A percentile compares a stretch with the other conserved stretches of the same genome.
These are phyloP conservation scores for Anguilla japonica DNA, from an alignment of 2,113 vertebrate species.

Conservation along the genomic window DNA sequence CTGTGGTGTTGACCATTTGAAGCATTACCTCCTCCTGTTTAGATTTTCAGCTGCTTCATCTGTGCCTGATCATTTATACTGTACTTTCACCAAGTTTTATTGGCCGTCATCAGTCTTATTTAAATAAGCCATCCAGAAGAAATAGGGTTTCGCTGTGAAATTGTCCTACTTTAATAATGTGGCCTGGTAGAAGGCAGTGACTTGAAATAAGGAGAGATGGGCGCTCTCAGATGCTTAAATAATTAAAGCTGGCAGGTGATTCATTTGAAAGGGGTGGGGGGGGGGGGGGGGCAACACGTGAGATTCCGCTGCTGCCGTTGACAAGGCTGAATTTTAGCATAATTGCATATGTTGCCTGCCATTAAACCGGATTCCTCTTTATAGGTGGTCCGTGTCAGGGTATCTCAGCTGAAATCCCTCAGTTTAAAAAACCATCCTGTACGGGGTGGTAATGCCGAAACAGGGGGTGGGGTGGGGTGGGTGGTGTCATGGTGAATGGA, in stretches of 20 bases:
- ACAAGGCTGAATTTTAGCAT: conserved; percentile 33
- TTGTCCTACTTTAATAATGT: conserved; percentile 42
- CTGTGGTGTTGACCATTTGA: conserved; percentile 26
- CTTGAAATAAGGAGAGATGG: conserved; percentile 8
- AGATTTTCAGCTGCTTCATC: conserved; percentile 28
- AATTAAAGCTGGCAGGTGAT: conserved; percentile 53
- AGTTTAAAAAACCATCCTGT: not conserved
- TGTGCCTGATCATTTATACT: conserved; percentile 29
- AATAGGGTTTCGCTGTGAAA: conserved; percentile 29
- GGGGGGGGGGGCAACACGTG: conserved; percentile 35
- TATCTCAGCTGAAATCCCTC: not conserved
- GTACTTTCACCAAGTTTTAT: conserved; percentile 29
- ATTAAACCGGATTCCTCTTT: conserved; percentile 11
- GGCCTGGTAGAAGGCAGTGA: conserved; percentile 42
- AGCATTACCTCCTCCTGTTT: conserved; percentile 18
- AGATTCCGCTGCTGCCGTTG: conserved; percentile 28
- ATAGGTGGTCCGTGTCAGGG: not conserved
- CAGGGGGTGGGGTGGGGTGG: not conserved
- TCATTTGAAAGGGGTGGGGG: conserved; percentile 40
- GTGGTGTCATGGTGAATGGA: not conserved
- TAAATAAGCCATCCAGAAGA: conserved; percentile 33
- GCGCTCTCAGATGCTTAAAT: conserved; percentile 47
- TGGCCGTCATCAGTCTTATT: conserved; percentile 38
- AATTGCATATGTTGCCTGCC: conserved; percentile 29
- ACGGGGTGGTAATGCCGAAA: not conserved